Percentiles rank a stretch among this genome's conserved stretches.
These are phyloP conservation scores for Zaprionus ornatus DNA, from an alignment of 1,140 invertebrate species.

Conservation along the genomic window DNA sequence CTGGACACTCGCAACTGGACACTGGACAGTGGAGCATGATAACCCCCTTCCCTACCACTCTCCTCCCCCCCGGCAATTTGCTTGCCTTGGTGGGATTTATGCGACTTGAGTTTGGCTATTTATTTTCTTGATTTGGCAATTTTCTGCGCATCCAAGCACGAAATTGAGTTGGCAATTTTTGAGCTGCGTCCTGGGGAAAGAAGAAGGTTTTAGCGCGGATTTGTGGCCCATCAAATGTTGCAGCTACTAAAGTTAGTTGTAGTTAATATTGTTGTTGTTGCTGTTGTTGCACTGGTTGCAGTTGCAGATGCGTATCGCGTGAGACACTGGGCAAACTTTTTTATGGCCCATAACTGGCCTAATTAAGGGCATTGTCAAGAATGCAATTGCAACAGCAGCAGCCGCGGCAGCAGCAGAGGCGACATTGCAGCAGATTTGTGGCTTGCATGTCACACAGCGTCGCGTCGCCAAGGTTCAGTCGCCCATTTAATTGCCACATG, in stretches of 20 bases:
- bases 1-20: slow-evolving; percentile 68
- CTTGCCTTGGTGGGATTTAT: slow-evolving; percentile 62
- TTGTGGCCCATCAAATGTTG: slow-evolving; percentile 31
- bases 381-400: slow-evolving; percentile 18
- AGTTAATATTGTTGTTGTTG: background rate
- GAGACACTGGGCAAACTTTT: slow-evolving; percentile 43
- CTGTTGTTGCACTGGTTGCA: background rate
- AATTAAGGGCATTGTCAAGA: slow-evolving; percentile 76
- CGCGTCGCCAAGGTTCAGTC: slow-evolving; percentile 75
- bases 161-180: slow-evolving; percentile 70
- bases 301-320: slow-evolving; percentile 66
- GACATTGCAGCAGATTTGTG: slow-evolving; percentile 44
- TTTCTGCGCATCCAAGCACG: slow-evolving; percentile 66
- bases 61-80: slow-evolving; percentile 37
- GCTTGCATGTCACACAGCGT: slow-evolving; percentile 28
- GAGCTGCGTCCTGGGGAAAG: slow-evolving; percentile 19
- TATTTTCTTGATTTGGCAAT: slow-evolving; percentile 62
- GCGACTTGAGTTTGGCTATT: slow-evolving; percentile 59
- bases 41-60: background rate
- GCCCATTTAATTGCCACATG: slow-evolving; percentile 75
- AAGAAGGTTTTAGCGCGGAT: slow-evolving; percentile 9
- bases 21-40: slow-evolving; percentile 19
- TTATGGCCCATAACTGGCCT: slow-evolving; percentile 76
- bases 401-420: background rate
- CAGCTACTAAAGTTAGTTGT: slow-evolving; percentile 26